Base-by-base conservation (phyloP, 1,140 invertebrate species). In the Pteromalus puparum region DNA sequence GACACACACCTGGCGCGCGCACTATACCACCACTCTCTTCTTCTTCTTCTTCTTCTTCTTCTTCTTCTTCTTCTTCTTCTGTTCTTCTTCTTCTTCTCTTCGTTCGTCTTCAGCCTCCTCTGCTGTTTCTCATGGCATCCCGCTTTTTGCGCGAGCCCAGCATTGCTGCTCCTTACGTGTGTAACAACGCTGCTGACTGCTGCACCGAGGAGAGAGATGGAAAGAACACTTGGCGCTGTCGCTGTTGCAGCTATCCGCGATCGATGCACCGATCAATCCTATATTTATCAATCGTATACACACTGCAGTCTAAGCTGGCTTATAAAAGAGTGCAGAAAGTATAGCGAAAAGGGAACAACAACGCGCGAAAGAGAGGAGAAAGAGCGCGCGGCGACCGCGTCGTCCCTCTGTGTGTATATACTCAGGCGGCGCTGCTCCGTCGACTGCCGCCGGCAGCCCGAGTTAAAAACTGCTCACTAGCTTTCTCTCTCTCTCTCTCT, bases 1-100 rank as follows among this genome's bases (percentile, higher is more conserved):
- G 74, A 46, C 30, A 83, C 74, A 83, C 82, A 83, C 82, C 82
- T 83, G 82, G 82, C 75, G 61, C 82, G 75, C 81, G 72, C 85
- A 67, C 81, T 82, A 80, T 79, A 82, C 81, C 81, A 78, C 68
- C 76, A 86, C 81, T 83, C 75, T 46, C 75, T 85, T 24, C 21
- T n/a, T 18, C 53, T 79, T 75, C 28, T 28, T 65, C 46, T 61
- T 34, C 1, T 67, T 24, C 6, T n/a, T n/a, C n/a, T n/a, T n/a
- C n/a, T n/a, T n/a, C n/a, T n/a, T n/a, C n/a, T n/a, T 76, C 70
- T 24, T 7, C 46, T n/a, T n/a, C 15, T 18, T 72, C 28, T 26
- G 38, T 18, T 53, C 53, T 76, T n/a, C n/a, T 15, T 42, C 38
- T 76, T 4, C 18, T 42, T 38, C 77, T 76, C 70, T 24, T 7